These are phyloP conservation scores for Magallana ariakensis DNA, from an alignment of 1,140 invertebrate species.

Conservation along the genomic window DNA sequence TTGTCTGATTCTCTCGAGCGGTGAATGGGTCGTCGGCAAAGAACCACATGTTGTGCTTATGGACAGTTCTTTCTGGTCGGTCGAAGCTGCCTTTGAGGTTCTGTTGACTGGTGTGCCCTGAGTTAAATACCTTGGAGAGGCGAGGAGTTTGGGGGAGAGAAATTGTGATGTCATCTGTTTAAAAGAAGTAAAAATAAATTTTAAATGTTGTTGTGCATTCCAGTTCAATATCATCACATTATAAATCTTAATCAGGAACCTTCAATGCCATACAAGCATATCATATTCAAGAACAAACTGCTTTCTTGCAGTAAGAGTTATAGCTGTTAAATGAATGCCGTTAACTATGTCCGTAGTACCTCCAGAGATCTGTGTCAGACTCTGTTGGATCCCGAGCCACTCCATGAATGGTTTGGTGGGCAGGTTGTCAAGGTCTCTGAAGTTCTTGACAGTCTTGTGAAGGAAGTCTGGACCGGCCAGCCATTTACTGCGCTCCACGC, in stretches of 20 bases:
- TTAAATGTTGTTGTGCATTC: too few species aligned
- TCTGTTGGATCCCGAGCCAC: slow-evolving; percentile 64
- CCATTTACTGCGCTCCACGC: slow-evolving; percentile 68
- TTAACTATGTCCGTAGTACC: slow-evolving; percentile 42
- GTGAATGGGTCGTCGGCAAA: slow-evolving; percentile 26
- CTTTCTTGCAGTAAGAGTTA: too few species aligned
- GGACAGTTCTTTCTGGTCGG: slow-evolving; percentile 44
- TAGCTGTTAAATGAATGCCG: too few species aligned
- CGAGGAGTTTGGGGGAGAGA: slow-evolving; percentile 45
- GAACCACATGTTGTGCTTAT: slow-evolving; percentile 68
- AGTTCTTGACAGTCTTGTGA: slow-evolving; percentile 61
- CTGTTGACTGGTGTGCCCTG: not conserved
- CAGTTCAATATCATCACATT: too few species aligned
- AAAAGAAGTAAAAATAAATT: not conserved
- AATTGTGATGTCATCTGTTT: slow-evolving; percentile 36
- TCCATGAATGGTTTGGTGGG: slow-evolving; percentile 67
- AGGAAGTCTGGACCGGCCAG: slow-evolving; percentile 66
- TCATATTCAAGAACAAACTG: too few species aligned
- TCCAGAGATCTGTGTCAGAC: slow-evolving; percentile 61
- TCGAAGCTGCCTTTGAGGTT: not conserved
- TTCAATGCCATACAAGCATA: too few species aligned
- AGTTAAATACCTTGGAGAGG: slow-evolving; percentile 47
- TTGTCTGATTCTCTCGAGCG: slow-evolving; percentile 40
- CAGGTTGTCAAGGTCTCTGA: slow-evolving; percentile 57
- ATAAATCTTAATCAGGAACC: too few species aligned